These are phyloP conservation scores for Urophycis tenuis DNA, from an alignment of 2,797 vertebrate genomes.

Conservation along the genomic window DNA sequence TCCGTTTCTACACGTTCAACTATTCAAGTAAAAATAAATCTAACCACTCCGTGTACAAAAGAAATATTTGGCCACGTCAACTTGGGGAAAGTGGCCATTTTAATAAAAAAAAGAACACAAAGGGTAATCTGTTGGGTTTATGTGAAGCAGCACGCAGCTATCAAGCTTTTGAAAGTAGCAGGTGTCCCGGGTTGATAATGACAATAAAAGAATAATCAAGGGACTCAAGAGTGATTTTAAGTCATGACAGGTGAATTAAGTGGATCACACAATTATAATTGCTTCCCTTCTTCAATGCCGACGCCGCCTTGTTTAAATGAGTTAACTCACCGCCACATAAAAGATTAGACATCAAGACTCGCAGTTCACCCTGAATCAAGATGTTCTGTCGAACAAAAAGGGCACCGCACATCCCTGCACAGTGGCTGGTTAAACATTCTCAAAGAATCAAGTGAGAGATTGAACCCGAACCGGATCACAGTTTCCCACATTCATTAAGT, in stretches of 20 bases:
- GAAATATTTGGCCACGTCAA: background rate
- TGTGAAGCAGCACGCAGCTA: too few relatives aligned
- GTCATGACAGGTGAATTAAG: background rate
- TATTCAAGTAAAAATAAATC: background rate
- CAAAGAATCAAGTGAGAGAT: conserved; percentile 7
- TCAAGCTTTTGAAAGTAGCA: too few relatives aligned
- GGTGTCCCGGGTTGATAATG: too few relatives aligned
- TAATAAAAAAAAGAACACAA: background rate
- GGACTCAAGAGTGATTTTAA: too few relatives aligned
- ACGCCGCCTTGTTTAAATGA: background rate
- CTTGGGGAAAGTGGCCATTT: background rate
- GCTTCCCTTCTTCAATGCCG: background rate
- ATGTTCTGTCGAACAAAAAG: background rate
- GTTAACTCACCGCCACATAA: background rate
- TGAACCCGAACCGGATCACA: background rate
- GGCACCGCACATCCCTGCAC: conserved; percentile 11
- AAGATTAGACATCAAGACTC: background rate
- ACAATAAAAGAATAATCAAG: too few relatives aligned
- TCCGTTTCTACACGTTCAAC: background rate
- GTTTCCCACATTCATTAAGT: conserved; percentile 37
- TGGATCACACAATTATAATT: background rate
- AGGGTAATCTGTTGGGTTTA: too few relatives aligned
- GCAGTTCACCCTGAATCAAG: background rate
- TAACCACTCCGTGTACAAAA: background rate
- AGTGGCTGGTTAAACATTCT: conserved; percentile 6